A percentile compares a stretch with the other conserved stretches of the same genome.
Conservation (phyloP, 1,140 invertebrate genomes). For the Ostrea edulis region DNA sequence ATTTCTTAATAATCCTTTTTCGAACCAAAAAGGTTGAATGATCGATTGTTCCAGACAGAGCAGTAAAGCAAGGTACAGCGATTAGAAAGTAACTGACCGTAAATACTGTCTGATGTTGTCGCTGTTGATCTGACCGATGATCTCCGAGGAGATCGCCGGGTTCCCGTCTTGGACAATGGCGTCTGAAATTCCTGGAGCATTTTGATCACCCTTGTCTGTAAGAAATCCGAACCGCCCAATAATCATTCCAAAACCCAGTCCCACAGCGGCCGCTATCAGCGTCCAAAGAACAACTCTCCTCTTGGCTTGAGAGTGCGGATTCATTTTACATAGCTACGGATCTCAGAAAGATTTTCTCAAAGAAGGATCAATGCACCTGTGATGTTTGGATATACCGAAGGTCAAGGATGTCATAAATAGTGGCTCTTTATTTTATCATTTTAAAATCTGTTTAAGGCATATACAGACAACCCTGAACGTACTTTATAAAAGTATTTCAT, state of each 20-base stretch:
- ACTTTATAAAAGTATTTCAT: too few species aligned
- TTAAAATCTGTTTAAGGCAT: too few species aligned
- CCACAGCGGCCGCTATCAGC: conserved; percentile 13
- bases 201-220: not conserved
- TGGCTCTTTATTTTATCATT: too few species aligned
- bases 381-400: not conserved
- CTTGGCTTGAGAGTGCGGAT: not conserved
- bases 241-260: conserved; percentile 28
- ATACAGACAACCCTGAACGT: too few species aligned
- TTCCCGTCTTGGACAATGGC: conserved; percentile 51
- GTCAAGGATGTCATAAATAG: not conserved
- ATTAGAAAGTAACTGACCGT: conserved; percentile 36
- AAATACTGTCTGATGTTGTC: conserved; percentile 54
- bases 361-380: not conserved
- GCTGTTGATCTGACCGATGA: conserved; percentile 48
- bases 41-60: too few species aligned
- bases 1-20: not conserved
- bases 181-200: conserved; percentile 38
- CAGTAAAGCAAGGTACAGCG: too few species aligned
- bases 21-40: too few species aligned
- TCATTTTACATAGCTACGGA: not conserved
- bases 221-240: conserved; percentile 42
- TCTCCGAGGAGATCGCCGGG: conserved; percentile 37
- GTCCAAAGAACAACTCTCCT: not conserved
- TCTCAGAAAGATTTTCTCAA: not conserved